Percentiles rank a stretch among this genome's conserved stretches.
Evolutionary conservation across 2,888 invertebrate genomes (phyloP).

Genomic region (Nemotelus nigrinus): DNA sequence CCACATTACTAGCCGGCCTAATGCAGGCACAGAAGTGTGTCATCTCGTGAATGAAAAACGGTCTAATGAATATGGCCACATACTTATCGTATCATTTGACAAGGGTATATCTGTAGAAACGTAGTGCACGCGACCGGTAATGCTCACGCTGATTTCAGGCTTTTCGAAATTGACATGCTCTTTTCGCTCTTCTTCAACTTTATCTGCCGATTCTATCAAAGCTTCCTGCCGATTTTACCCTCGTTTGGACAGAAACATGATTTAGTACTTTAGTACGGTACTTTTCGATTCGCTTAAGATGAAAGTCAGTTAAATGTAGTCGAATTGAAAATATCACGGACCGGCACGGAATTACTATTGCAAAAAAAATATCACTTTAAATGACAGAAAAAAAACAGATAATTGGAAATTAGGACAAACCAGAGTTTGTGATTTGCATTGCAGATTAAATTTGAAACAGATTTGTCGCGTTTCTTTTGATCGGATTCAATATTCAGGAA

Average conservation of each 20-base stretch:
- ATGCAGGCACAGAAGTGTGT: background rate
- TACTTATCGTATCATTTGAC: constrained; percentile 26
- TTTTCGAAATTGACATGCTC: no score
- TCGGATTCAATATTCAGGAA: no score
- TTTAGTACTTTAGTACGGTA: constrained; percentile 14
- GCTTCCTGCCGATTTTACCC: constrained; percentile 3
- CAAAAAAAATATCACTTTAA: background rate
- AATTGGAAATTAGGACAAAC: background rate
- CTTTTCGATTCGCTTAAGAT: background rate
- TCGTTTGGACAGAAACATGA: constrained; percentile 28
- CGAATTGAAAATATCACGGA: background rate
- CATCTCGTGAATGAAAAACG: background rate
- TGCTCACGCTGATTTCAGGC: background rate
- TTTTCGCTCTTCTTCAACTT: no score
- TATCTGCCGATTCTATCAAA: no score
- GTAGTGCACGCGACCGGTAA: constrained; percentile 2
- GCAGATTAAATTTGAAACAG: no score
- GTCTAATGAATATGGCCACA: background rate
- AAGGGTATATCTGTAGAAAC: constrained; percentile 3
- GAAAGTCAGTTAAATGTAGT: background rate
- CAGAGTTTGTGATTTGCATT: no score
- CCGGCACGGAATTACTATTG: background rate
- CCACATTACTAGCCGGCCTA: background rate
- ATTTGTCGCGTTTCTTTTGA: no score
- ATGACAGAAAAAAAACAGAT: background rate